A percentile compares a stretch with the other conserved stretches of the same genome.
Evolutionary conservation across 2,888 invertebrate genomes (phyloP).

Genomic region (Xestoiulus laeticollis): DNA sequence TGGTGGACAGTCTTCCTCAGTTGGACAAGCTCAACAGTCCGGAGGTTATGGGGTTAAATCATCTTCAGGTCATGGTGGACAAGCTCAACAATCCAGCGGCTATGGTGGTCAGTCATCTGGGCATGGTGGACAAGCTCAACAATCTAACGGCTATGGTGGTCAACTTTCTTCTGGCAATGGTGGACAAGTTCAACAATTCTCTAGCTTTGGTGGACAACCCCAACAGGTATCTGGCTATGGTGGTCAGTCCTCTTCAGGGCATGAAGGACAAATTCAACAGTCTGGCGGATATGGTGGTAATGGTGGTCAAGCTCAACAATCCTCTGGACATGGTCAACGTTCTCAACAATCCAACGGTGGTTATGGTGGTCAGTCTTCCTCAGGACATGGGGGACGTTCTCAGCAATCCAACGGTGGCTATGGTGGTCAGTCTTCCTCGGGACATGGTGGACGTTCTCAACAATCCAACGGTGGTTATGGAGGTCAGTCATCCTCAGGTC

Average conservation of each 20-base stretch:
- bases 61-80: not conserved
- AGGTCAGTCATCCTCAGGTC: not conserved
- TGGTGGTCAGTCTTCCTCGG: not conserved
- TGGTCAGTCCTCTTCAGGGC: not conserved
- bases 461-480: not conserved
- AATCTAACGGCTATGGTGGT: not conserved
- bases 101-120: not conserved
- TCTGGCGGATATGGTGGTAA: not conserved
- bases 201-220: not conserved
- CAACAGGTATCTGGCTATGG: not conserved
- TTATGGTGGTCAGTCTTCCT: not conserved
- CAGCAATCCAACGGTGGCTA: not conserved
- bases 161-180: not conserved
- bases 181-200: not conserved
- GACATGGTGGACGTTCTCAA: not conserved
- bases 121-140: slow-evolving; percentile 8
- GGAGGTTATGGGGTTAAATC: not conserved
- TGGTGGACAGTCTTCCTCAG: not conserved
- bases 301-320: not conserved
- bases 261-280: not conserved
- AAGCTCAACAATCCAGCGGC: not conserved
- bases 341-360: not conserved
- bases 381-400: not conserved
- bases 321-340: not conserved
- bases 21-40: not conserved